Percentiles rank a stretch among this genome's conserved stretches.
Conservation (phyloP, 2,888 invertebrate species). For the Sturmia bella region DNA sequence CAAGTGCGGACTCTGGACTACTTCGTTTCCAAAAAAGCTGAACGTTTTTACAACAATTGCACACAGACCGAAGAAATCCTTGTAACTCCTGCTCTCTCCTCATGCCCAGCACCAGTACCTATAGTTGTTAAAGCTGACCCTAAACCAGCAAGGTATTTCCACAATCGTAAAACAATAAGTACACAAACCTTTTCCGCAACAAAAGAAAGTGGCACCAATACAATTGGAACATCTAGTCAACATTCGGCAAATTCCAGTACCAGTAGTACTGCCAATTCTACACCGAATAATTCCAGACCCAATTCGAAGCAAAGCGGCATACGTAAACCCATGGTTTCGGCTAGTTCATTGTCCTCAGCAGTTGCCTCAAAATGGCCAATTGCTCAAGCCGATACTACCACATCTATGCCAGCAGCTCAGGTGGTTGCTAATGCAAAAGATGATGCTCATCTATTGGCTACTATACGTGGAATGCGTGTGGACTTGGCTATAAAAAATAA, state of each 20-base stretch:
- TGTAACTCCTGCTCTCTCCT: neutral
- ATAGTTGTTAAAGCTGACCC: slow-evolving; percentile 53
- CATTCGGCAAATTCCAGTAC: slow-evolving; percentile 80
- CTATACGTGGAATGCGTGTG: slow-evolving; percentile 89
- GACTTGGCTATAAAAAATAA: slow-evolving; percentile 90
- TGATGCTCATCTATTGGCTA: slow-evolving; percentile 89
- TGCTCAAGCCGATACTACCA: slow-evolving; percentile 83
- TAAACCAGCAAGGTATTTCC: slow-evolving; percentile 71
- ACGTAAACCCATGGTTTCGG: slow-evolving; percentile 74
- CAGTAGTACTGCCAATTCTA: slow-evolving; percentile 81
- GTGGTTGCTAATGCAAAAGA: slow-evolving; percentile 83
- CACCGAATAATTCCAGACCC: slow-evolving; percentile 80
- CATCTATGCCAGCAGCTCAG: slow-evolving; percentile 78
- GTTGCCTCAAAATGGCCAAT: slow-evolving; percentile 82
- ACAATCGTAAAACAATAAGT: slow-evolving; percentile 66
- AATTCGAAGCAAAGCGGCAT: slow-evolving; percentile 83
- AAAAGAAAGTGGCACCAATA: slow-evolving; percentile 77
- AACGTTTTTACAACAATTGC: slow-evolving; percentile 78
- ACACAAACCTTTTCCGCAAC: slow-evolving; percentile 73
- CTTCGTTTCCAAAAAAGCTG: slow-evolving; percentile 78
- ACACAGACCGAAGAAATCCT: slow-evolving; percentile 79
- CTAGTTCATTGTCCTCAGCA: slow-evolving; percentile 55
- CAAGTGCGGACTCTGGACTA: slow-evolving; percentile 80
- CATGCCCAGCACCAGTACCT: slow-evolving; percentile 19
- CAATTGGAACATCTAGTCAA: slow-evolving; percentile 75